Evolutionary conservation across 2,888 invertebrate genomes (phyloP), one percentile per base, ranked within the genome.

Genomic region (Brachylomia viminalis): DNA sequence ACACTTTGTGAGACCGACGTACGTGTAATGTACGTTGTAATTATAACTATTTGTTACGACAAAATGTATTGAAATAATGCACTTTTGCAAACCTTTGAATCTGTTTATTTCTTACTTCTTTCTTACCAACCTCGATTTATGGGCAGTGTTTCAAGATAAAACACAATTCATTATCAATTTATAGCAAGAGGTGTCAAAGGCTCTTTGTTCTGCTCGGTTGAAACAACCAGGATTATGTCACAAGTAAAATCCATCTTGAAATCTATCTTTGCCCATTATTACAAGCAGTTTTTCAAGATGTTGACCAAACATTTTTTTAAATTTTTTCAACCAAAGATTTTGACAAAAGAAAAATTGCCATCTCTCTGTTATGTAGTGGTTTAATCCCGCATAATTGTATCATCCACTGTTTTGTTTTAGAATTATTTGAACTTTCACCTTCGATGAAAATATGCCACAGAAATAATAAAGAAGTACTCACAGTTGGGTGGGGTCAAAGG

Each of bases 401-500:
- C n/a, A 23, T 27, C 7, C 17, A 49, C 33, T 20, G 20, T 13
- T 68, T 42, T 42, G 8, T 58, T 38, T 42, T 11, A 8, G 38
- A 42, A 56, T 0, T 0, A 42, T 58, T 59, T 15, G n/a, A 42
- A 20, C 66, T 49, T 33, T 72, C 17, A 38, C 27, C 15, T 27
- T 20, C 27, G 56, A 20, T 47, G 33, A 20, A 54, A 27, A 52
- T 33, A 45, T 67, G 42, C 8, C 8, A 52, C 13, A 30, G 10
- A 33, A 30, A 30, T 47, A 33, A 66, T 2, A 42, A 61, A 75
- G 10, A 33, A 75, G 33, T 64, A 95, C 97, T 97, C 93, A 98
- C 98, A 98, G 94, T 98, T 98, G 20, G 99, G 99, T 33, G 98
- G 98, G 0, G 98, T 98, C 30, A 99, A 95, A 72, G 97, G 97